A percentile compares a stretch with the other conserved stretches of the same genome.
These are phyloP conservation scores for Eulemur rufifrons DNA, from an alignment of 2,113 vertebrate species.

Conservation along the genomic window DNA sequence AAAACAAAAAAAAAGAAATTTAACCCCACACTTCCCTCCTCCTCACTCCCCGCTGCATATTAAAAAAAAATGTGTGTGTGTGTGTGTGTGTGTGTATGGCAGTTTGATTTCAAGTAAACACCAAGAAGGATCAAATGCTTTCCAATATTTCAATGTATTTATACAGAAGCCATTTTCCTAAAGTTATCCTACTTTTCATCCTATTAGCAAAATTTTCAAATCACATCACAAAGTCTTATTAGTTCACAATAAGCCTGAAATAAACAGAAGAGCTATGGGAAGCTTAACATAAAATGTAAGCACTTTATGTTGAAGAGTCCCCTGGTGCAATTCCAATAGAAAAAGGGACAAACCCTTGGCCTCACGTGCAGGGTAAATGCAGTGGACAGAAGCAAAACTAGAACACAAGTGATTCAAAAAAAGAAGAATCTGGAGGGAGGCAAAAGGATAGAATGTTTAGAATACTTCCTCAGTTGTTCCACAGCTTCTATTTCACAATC, in stretches of 20 bases:
- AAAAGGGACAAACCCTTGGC: not conserved
- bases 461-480: not conserved
- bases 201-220: conserved; percentile 13
- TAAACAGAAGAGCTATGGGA: not conserved
- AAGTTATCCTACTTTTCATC: not conserved
- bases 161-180: not conserved
- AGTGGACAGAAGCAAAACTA: not conserved
- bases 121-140: not conserved
- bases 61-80: no score
- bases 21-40: no score
- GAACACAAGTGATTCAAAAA: not conserved
- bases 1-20: no score
- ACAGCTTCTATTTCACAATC: not conserved
- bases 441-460: not conserved
- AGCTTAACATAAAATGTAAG: not conserved
- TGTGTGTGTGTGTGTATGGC: no score
- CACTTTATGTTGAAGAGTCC: not conserved
- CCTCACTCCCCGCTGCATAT: no score
- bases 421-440: not conserved
- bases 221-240: not conserved
- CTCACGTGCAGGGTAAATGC: not conserved
- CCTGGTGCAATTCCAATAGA: not conserved
- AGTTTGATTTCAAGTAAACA: conserved; percentile 11
- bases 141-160: not conserved
- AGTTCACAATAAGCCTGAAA: not conserved